Conservation (phyloP, 2,113 vertebrate genomes). For the Parus major region DNA sequence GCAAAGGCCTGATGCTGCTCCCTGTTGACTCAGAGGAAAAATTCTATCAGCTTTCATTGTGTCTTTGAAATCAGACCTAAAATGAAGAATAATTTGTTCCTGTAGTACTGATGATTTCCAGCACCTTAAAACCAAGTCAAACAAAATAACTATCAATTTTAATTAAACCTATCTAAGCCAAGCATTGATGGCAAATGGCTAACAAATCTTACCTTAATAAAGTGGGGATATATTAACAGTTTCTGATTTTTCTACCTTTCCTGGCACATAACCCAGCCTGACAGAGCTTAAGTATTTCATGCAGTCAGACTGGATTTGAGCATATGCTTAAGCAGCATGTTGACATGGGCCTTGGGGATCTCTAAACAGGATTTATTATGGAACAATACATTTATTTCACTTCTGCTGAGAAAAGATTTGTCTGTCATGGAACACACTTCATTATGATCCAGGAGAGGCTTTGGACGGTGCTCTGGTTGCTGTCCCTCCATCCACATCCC, state of each 20-base stretch:
- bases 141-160: background rate
- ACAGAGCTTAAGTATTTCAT: background rate
- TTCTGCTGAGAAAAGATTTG: background rate
- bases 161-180: background rate
- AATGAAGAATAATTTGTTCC: background rate
- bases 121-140: background rate
- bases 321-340: background rate
- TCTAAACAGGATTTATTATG: conserved; percentile 23
- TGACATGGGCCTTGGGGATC: background rate
- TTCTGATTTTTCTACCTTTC: background rate
- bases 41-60: background rate
- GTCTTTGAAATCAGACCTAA: background rate
- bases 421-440: background rate
- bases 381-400: background rate
- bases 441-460: background rate
- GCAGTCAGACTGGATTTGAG: background rate
- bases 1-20: background rate
- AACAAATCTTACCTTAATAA: background rate
- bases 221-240: background rate
- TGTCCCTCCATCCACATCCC: background rate
- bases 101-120: background rate
- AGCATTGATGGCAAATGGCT: background rate
- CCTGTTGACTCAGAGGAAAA: background rate
- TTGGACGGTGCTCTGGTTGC: background rate
- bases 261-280: background rate